A percentile compares a stretch with the other conserved stretches of the same genome.
These are phyloP conservation scores for Hippocampus mohnikei DNA, from an alignment of 2,113 vertebrate species.

Conservation along the genomic window DNA sequence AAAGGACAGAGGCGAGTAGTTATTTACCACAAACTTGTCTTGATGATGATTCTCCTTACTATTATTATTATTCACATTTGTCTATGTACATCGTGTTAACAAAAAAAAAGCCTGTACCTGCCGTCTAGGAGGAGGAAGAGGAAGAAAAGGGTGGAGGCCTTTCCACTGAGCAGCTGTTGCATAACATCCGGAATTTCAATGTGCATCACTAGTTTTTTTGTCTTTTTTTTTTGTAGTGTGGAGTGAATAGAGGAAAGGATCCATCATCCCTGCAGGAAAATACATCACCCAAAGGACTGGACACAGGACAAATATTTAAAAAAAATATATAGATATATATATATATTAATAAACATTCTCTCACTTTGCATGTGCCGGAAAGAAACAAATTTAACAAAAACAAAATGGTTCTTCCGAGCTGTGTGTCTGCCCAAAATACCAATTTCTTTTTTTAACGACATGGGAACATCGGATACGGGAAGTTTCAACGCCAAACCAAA, in stretches of 20 bases:
- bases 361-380: constrained; percentile 38
- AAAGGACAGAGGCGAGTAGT: constrained; percentile 69
- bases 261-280: constrained; percentile 17
- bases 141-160: constrained; percentile 45
- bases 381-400: constrained; percentile 1
- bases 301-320: constrained; percentile 11
- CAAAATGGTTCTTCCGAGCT: not conserved
- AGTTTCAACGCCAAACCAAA: not conserved
- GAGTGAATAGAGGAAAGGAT: constrained; percentile 37
- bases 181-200: constrained; percentile 36
- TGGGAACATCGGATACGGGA: not conserved
- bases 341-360: constrained; percentile 32
- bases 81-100: constrained; percentile 73
- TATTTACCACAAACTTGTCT: constrained; percentile 70
- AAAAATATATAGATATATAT: not conserved
- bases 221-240: constrained; percentile 38
- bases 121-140: constrained; percentile 12
- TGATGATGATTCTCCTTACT: constrained; percentile 64
- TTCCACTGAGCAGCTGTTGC: constrained; percentile 57
- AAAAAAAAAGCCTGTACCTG: constrained; percentile 68
- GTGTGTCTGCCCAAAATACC: not conserved
- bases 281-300: constrained; percentile 3
- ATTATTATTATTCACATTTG: constrained; percentile 72
- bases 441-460: not conserved
- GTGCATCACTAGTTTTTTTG: constrained; percentile 57